A percentile compares a stretch with the other conserved stretches of the same genome.
Conservation (phyloP, 92 coral and sea anemone genomes). For the Paramuricea clavata region DNA sequence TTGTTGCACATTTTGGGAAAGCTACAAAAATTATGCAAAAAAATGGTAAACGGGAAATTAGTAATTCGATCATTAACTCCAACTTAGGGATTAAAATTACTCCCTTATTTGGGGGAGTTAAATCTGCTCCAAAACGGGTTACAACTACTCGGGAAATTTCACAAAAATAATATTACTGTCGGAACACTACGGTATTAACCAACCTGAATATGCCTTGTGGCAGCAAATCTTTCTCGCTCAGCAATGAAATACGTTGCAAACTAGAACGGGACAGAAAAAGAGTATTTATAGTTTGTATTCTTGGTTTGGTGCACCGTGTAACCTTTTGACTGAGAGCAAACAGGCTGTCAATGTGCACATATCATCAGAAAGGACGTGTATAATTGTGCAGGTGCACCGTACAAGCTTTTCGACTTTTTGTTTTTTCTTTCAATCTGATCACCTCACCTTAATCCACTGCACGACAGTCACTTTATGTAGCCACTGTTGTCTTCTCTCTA, state of each 20-base stretch:
- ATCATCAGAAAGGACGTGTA: background rate
- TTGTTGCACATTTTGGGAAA: slow-evolving; percentile 78
- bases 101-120: too few relatives aligned
- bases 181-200: background rate
- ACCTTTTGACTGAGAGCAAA: too few relatives aligned
- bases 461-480: slow-evolving; percentile 25
- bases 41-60: background rate
- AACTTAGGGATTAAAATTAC: too few relatives aligned
- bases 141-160: background rate
- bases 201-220: slow-evolving; percentile 22
- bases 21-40: slow-evolving; percentile 56
- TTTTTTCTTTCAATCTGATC: background rate
- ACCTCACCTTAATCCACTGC: slow-evolving; percentile 36
- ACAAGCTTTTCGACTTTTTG: background rate
- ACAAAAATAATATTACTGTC: background rate
- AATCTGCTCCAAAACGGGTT: background rate
- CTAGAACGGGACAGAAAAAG: background rate
- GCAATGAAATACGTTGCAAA: slow-evolving; percentile 40
- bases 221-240: slow-evolving; percentile 43
- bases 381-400: background rate
- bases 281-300: background rate
- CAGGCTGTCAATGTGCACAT: background rate
- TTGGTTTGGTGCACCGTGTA: background rate
- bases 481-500: slow-evolving; percentile 30
- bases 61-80: too few relatives aligned